Evolutionary conservation across 2,797 vertebrate genomes (phyloP), one percentile per base, ranked within the genome.

Genomic region (Harpagifer antarcticus): DNA sequence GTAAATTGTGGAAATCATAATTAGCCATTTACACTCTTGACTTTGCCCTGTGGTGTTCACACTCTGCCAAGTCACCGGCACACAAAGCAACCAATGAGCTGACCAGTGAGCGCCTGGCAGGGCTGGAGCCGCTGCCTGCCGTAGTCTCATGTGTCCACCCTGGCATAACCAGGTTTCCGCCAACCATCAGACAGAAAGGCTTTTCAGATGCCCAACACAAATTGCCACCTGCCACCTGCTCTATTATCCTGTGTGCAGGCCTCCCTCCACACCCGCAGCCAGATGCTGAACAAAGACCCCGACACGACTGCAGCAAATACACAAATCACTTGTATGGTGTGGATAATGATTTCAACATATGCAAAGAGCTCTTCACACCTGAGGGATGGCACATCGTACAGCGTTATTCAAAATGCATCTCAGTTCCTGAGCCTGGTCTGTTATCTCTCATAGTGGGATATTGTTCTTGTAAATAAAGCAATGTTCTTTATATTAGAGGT

Each of bases 271-370:
- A 76, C 31, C 44, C 14, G 10, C 56, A 31, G 86, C 77, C 85
- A 90, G 79, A 80, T 81, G 79, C 68, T 62, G 40, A 73, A 83
- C 86, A 84, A 82, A 85, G 61, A 83, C 50, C 20, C 33, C 0
- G 40, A 64, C 17, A 31, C 23, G 14, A 54, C 61, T 31, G 10
- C 58, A 58, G 44, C 67, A 66, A 72, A 50, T 48, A 74, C 69
- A 81, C 62, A 72, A 59, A 52, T 70, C 45, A 69, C 82, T 79
- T 82, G 64, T 79, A 68, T 58, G 55, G 49, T 5, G 37, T 52
- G 72, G 70, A 54, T 81, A 78, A 87, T 88, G 75, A 75, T 77
- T 54, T 78, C 72, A 72, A 75, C 79, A 81, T 84, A 78, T 85
- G 74, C 68, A 82, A 61, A 84, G 76, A 47, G 23, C 33, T 56